A percentile compares a stretch with the other conserved stretches of the same genome.
These are phyloP conservation scores for Lumbricus terrestris DNA, from an alignment of 2,888 invertebrate genomes.

Conservation along the genomic window DNA sequence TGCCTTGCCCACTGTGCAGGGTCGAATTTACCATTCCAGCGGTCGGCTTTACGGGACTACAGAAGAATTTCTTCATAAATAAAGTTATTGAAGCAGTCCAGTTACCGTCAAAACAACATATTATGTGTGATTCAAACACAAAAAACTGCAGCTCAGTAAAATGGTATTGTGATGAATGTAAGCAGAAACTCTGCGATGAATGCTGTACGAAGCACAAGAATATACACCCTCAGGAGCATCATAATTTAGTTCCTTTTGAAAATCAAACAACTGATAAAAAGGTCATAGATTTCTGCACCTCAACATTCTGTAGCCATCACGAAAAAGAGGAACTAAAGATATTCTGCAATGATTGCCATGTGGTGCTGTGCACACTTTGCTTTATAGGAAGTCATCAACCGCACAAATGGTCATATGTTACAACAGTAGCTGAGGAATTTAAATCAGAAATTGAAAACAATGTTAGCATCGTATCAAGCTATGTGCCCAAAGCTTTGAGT, in stretches of 20 bases:
- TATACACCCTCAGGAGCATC: not conserved
- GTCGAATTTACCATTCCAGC: not conserved
- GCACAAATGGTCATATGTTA: not conserved
- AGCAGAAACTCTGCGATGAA: not conserved
- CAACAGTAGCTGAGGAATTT: not conserved
- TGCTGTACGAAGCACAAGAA: not conserved
- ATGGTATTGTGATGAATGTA: not conserved
- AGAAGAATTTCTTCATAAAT: not conserved
- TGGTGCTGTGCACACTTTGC: not conserved
- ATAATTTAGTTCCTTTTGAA: not conserved
- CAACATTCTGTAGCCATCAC: not conserved
- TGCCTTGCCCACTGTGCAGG: not conserved
- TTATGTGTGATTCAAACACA: not conserved
- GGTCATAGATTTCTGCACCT: not conserved
- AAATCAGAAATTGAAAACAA: not conserved
- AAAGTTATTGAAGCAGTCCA: not conserved
- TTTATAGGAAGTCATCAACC: not conserved
- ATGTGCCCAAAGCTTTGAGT: not conserved
- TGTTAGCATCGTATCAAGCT: not conserved
- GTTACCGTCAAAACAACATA: not conserved
- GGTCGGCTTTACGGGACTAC: not conserved
- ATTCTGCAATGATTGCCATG: not conserved
- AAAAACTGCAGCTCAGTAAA: not conserved
- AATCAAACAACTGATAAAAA: not conserved
- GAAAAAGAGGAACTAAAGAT: not conserved